Evolutionary conservation across 2,888 invertebrate species (phyloP), one percentile per base, ranked within the genome.

Genomic region (Athetis lepigone): DNA sequence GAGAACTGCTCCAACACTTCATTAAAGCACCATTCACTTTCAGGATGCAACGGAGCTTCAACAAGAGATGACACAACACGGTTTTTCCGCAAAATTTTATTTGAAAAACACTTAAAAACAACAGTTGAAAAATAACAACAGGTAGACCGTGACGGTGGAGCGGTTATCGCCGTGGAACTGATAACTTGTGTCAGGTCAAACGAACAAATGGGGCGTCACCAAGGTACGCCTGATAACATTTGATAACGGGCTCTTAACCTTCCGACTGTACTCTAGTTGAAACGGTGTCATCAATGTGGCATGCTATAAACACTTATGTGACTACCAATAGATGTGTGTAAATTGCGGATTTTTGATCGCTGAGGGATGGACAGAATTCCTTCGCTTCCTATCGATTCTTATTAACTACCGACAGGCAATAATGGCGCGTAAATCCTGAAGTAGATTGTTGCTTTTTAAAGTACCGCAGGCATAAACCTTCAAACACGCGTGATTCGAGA

Each of bases 101-200:
- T 51, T 51, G 33, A 70, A 74, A 52, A 54, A 51, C 46, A 76
- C 50, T 76, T 58, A 40, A 57, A 50, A 56, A 57, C 71, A 60
- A 81, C 82, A 82, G 82, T 86, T 87, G 85, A 80, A 85, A 91
- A 90, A 90, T 91, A 89, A 88, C 43, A 59, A 92, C 94, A 93
- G 94, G 94, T 94, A 93, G 80, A 80, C 82, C 80, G 88, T 89
- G 88, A 84, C 87, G 87, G 82, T 81, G 72, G 81, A 80, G 81
- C 88, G 90, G 91, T 93, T 95, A 95, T 95, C 95, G 92, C 90
- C 84, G 84, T 80, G 78, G 90, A 82, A 92, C 93, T 95, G 94
- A 95, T 94, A 94, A 93, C 91, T 91, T 86, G 90, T 95, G 94
- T 94, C 95, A 95, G 95, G 95, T 95, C 95, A 95, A 95, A 95